phyloP scores from a whole-genome alignment of 2,797 vertebrate species.

The Tarsius wallacei region DNA sequence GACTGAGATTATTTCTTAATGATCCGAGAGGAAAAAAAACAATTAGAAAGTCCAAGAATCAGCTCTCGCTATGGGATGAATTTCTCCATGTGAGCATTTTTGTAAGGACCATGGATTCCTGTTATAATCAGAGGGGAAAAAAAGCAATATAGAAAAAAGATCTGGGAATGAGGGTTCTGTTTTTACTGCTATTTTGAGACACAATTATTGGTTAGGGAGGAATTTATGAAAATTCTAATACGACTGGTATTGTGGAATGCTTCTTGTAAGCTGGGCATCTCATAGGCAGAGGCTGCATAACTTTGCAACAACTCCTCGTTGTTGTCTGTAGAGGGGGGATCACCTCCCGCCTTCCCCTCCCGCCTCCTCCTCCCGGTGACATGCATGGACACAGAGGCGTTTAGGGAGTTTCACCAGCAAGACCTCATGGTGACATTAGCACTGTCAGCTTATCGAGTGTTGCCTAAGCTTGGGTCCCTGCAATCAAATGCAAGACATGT shows the following conservation, averaged over 20 bases:
- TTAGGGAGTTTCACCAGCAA: not conserved
- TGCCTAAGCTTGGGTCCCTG: not conserved
- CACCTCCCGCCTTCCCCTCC: not conserved
- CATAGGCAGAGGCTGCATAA: rapidly evolving
- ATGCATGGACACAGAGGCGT: not conserved
- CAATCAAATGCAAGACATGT: not conserved
- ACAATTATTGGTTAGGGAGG: not conserved
- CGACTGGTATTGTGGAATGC: not conserved
- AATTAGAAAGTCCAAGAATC: not conserved
- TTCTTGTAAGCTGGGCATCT: rapidly evolving
- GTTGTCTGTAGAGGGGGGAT: no score
- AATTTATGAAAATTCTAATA: not conserved
- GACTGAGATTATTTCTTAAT: not conserved
- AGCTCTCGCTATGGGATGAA: rapidly evolving
- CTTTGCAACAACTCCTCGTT: rapidly evolving
- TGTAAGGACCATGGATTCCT: not conserved
- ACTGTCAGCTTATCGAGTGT: not conserved
- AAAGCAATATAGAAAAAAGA: not conserved
- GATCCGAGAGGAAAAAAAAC: not conserved
- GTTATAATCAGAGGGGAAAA: not conserved
- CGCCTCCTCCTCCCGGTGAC: no score
- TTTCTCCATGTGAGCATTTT: not conserved
- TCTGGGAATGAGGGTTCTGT: not conserved
- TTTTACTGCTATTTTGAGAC: not conserved
- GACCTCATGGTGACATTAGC: not conserved